phyloP scores from a whole-genome alignment of 2,888 invertebrate genomes.

The Miltochrista miniata region DNA sequence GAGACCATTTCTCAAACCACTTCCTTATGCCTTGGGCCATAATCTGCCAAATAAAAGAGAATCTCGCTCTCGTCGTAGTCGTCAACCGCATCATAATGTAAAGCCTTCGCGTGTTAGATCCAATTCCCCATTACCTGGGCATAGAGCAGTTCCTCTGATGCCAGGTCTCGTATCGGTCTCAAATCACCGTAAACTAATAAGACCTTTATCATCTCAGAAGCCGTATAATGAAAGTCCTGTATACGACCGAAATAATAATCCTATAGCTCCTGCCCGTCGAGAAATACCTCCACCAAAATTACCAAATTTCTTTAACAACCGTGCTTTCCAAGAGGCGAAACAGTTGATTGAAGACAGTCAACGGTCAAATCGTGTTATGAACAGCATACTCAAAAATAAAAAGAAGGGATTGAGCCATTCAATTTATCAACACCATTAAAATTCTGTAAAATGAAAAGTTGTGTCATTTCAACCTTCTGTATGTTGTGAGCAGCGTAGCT shows the following conservation, averaged over 20 bases:
- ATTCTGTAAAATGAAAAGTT: slow-evolving; percentile 7
- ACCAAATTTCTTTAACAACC: slow-evolving; percentile 24
- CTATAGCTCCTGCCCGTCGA: not conserved
- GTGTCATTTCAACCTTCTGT: slow-evolving; percentile 1
- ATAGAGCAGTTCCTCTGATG: not conserved
- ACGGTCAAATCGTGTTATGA: too few relatives aligned
- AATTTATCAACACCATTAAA: slow-evolving; percentile 7
- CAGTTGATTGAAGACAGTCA: slow-evolving; percentile 48
- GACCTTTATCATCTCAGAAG: not conserved
- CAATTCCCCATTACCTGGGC: not conserved
- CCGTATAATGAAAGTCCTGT: not conserved
- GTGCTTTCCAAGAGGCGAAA: slow-evolving; percentile 40
- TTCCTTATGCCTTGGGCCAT: not conserved
- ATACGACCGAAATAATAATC: not conserved
- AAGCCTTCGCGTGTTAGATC: not conserved
- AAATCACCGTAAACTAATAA: not conserved
- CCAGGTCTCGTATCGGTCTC: too few relatives aligned
- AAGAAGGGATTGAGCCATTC: slow-evolving; percentile 16
- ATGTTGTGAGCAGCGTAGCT: too few relatives aligned
- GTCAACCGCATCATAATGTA: not conserved
- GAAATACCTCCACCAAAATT: slow-evolving; percentile 1
- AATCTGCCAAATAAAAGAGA: not conserved
- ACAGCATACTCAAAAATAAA: slow-evolving; percentile 21
- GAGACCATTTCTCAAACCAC: not conserved
- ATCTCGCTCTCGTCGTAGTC: not conserved